Evolutionary conservation across 2,888 invertebrate species (phyloP), one percentile per base, ranked within the genome.

Genomic region (Caenorhabditis sinica): DNA sequence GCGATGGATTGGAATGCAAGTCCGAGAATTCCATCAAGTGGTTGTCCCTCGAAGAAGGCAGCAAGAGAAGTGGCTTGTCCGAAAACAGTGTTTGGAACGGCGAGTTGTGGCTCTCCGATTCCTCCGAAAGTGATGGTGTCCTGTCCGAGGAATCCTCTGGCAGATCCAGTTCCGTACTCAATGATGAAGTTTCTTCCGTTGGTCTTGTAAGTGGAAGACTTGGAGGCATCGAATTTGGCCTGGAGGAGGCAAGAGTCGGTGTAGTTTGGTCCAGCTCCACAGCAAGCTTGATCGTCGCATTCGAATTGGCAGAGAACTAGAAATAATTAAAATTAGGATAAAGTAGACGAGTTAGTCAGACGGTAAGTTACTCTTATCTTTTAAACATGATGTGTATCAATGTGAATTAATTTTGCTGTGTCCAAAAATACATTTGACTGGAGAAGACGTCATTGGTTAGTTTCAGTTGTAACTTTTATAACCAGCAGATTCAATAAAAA

Each of bases 11-110:
- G 60, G 85, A 89, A 89, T 11, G 88, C 88, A n/a, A 88, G 83
- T 66, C 88, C 88, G 60, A 88, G 85, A 51, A 88, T 88, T 82
- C 88, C 88, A 65, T 88, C 88, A 23, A 88, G 82, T 51, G 88
- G 88, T 66, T 88, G 86, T 49, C 85, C 94, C 53, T 94, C 93
- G 82, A 94, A 93, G 92, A 94, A 94, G 17, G 93, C 93, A 15
- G 94, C 94, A 84, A 94, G 93, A 36, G 92, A 87, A 0, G 92
- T 93, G 30, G 94, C 94, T 83, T 94, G 94, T 40, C 94, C 94
- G 91, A 94, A 94, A 25, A 93, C 93, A 89, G 94, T 94, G 72
- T 91, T 90, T 68, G 93, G 93, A 15, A 94, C 93, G 23, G 88
- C 86, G 23, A 94, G 86, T 53, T 89, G 87, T 51, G 80, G 72